Percentiles rank a stretch among this genome's conserved stretches.
Evolutionary conservation across 2,113 vertebrate species (phyloP).

Genomic region (Peucedramus taeniatus): DNA sequence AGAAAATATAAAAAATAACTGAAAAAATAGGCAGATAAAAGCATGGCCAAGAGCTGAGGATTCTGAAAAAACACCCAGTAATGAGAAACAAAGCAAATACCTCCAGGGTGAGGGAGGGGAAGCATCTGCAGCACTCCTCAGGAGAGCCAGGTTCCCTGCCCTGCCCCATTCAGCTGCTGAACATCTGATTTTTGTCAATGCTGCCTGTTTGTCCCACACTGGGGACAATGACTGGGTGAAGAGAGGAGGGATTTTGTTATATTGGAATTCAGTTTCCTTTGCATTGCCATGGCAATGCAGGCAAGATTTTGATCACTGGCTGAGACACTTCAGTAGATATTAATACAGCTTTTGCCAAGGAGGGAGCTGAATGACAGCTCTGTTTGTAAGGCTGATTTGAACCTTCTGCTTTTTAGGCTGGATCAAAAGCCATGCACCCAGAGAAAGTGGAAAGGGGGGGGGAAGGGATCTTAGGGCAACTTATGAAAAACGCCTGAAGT

Average conservation of each 20-base stretch:
- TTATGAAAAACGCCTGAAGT: conserved; percentile 31
- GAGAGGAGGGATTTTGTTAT: not conserved
- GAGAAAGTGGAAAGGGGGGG: not conserved
- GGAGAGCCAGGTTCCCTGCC: not conserved
- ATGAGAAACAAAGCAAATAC: not conserved
- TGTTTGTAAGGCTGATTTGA: conserved; percentile 5
- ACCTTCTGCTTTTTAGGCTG: conserved; percentile 23
- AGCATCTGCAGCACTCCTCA: not conserved
- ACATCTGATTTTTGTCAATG: not conserved
- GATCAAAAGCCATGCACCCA: not conserved
- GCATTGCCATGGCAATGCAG: conserved; percentile 43
- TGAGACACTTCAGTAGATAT: conserved; percentile 13
- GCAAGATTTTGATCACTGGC: not conserved
- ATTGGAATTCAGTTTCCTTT: not conserved
- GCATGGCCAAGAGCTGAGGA: not conserved
- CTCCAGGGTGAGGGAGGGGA: not conserved
- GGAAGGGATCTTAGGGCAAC: not conserved
- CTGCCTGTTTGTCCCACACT: not conserved
- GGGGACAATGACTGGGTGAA: not conserved
- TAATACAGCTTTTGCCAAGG: conserved; percentile 14
- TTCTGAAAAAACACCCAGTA: not conserved
- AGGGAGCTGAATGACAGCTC: not conserved
- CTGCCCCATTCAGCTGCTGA: not conserved
- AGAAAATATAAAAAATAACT: not conserved
- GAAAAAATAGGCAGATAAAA: not conserved